phyloP scores from a whole-genome alignment of 2,113 vertebrate genomes.

The Microcebus tavaratra region DNA sequence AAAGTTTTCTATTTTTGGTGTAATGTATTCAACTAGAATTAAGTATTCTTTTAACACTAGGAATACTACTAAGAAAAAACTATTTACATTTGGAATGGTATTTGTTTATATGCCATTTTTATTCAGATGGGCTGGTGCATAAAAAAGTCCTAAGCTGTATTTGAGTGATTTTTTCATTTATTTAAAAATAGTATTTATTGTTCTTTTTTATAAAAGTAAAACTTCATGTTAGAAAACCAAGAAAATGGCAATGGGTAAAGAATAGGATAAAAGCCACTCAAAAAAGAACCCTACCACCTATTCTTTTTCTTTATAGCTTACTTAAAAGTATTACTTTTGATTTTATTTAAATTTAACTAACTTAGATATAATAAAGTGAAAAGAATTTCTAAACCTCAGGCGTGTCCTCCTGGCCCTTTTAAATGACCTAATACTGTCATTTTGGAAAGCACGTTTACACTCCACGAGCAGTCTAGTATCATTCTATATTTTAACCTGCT shows the following conservation, averaged over 20 bases:
- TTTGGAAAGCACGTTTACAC: background rate
- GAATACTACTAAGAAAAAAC: background rate
- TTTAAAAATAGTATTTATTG: background rate
- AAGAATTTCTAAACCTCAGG: background rate
- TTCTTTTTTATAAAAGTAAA: background rate
- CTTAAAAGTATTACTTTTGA: background rate
- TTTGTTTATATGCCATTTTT: background rate
- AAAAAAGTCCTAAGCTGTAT: background rate
- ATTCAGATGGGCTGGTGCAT: background rate
- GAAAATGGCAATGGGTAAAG: background rate
- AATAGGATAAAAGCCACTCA: background rate
- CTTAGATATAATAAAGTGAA: background rate
- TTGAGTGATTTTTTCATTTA: background rate
- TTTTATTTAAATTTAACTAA: slow-evolving; percentile 31
- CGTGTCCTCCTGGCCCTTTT: background rate
- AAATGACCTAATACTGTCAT: background rate
- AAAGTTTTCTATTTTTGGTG: background rate
- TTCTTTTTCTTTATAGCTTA: background rate
- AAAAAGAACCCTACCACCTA: background rate
- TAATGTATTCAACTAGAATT: background rate
- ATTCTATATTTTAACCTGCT: background rate
- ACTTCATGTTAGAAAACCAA: background rate
- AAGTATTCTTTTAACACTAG: background rate
- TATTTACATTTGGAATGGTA: background rate
- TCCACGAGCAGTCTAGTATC: background rate